Base-by-base conservation (phyloP, 2,113 vertebrate genomes). In the Balaeniceps rex region DNA sequence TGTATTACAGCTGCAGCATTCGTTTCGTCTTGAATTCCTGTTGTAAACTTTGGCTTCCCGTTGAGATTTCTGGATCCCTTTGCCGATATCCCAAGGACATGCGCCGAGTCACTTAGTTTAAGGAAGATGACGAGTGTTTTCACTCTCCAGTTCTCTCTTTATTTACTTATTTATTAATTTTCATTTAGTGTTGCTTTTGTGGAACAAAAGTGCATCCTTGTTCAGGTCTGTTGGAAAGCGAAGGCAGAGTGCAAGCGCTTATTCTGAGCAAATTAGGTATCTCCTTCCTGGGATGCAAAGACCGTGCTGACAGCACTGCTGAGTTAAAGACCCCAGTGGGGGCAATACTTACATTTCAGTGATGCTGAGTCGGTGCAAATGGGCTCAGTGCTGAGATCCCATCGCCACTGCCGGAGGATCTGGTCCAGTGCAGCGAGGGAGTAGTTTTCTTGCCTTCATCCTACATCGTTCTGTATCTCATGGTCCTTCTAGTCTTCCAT, bases 281-380 rank as follows among this genome's bases (percentile, higher is more conserved):
- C 93, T 94, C 54, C 68, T 94, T 83, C 63, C 70, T 42, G 55
- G 91, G 83, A 76, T 85, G 70, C 63, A 65, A 54, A 87, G 94
- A 70, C 83, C 3, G 2, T 66, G 58, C 81, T 94, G 84, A 93
- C 58, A 92, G 84, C 4, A 0, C 63, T 25, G 49, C 11, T 7
- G 84, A 88, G 54, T 79, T 90, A 82, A 94, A 94, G 93, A 95
- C 74, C 84, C 81, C 94, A 54, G 51, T 28, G 92, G 80, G 90
- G 83, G 68, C 79, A 86, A 64, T 88, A 66, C 86, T 85, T 70
- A 54, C 42, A 51, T 86, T 70, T 71, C 85, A 83, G 75, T 19
- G 93, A 85, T 74, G 75, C 90, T 74, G 78, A 95, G 75, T 72
- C 11, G 11, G 74, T 94, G 74, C 68, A 87, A 88, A 91, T 65